phyloP scores from a whole-genome alignment of 2,888 invertebrate genomes.

The Ectemnius lituratus region DNA sequence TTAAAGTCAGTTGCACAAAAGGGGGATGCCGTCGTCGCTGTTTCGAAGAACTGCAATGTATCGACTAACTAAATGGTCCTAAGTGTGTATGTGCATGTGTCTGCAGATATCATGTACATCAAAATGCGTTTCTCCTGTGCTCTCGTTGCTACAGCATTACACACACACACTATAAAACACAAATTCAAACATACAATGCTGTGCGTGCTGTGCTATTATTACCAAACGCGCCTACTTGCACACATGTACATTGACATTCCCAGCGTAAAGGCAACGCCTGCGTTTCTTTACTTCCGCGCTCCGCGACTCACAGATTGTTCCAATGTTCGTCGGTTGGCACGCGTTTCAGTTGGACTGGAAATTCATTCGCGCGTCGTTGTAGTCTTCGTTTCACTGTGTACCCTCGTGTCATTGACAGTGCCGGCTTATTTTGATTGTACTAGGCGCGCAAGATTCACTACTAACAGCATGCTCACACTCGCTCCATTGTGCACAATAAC shows the following conservation, averaged over 20 bases:
- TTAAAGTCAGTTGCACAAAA: slow-evolving; percentile 3
- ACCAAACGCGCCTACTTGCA: not conserved
- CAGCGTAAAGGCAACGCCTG: not conserved
- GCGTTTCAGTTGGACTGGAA: no score
- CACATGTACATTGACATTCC: slow-evolving; percentile 2
- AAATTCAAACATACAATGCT: not conserved
- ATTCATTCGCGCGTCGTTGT: no score
- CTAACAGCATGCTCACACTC: no score
- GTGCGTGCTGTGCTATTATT: no score
- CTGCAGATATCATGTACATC: not conserved
- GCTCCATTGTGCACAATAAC: no score
- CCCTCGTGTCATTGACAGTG: no score
- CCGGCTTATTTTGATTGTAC: no score
- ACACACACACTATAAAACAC: not conserved
- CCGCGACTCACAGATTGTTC: not conserved
- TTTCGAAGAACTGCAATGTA: not conserved
- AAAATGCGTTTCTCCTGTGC: not conserved
- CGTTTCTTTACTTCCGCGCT: not conserved
- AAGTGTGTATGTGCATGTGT: slow-evolving; percentile 32
- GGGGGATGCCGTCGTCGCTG: no score
- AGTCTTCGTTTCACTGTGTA: no score
- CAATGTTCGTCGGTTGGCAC: no score
- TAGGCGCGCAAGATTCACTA: no score
- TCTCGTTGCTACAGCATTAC: no score
- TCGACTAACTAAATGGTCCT: slow-evolving; percentile 45